Conservation (phyloP, 2,113 vertebrate species). For the Romanogobio albipinnatus region DNA sequence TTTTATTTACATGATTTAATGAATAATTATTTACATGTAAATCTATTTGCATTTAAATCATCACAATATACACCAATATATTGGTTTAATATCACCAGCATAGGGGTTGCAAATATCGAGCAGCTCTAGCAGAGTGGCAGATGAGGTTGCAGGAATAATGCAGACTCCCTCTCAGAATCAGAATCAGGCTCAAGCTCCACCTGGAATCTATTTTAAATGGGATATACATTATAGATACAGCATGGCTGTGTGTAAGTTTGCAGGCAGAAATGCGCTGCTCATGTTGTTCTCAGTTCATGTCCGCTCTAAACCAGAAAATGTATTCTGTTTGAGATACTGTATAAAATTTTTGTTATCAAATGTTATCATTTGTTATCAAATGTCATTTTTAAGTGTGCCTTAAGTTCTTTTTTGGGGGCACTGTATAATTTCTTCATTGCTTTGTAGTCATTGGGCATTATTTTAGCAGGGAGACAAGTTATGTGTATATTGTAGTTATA, state of each 20-base stretch:
- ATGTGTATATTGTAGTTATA: constrained; percentile 13
- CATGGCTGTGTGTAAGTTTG: neutral
- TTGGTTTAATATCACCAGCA: neutral
- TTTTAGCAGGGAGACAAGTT: neutral
- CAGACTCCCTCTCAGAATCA: neutral
- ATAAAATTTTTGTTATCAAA: no score
- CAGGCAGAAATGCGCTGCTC: neutral
- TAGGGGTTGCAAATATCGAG: neutral
- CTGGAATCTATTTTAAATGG: neutral
- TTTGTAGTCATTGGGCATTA: neutral
- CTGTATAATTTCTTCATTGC: neutral
- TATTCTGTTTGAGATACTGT: neutral
- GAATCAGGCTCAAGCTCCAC: neutral
- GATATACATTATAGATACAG: neutral
- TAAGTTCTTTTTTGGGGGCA: neutral
- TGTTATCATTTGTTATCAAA: neutral
- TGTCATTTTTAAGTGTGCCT: neutral
- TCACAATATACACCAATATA: neutral
- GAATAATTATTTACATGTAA: no score
- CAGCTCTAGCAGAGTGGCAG: neutral
- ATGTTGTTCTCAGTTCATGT: neutral
- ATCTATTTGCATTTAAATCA: neutral
- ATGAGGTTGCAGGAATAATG: neutral
- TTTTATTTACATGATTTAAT: no score
- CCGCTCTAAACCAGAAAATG: neutral